Percentiles rank a stretch among this genome's conserved stretches.
Conservation (phyloP, 2,113 vertebrate genomes). For the Machaerirhynchus nigripectus region DNA sequence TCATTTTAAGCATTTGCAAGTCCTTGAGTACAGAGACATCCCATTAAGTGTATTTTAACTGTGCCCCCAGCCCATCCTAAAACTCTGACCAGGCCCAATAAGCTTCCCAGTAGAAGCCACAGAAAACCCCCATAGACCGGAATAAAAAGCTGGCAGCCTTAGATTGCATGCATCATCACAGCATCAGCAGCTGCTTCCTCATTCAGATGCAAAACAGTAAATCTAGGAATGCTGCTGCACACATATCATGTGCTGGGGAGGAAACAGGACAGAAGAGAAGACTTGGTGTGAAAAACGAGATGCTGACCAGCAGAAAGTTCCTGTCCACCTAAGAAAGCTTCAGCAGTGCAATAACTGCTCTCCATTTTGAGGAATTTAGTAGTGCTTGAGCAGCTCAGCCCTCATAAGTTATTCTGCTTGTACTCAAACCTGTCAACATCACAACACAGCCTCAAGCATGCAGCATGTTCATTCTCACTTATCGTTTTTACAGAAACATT, state of each 20-base stretch:
- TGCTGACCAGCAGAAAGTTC: constrained; percentile 57
- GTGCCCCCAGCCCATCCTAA: neutral
- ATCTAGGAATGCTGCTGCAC: constrained; percentile 31
- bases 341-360: neutral
- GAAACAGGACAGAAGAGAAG: constrained; percentile 20
- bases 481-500: neutral
- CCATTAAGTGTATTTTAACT: neutral
- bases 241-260: neutral
- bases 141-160: constrained; percentile 39
- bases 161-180: constrained; percentile 42
- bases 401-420: neutral
- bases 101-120: neutral
- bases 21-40: neutral
- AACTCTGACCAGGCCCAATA: neutral
- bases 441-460: neutral
- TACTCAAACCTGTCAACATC: neutral
- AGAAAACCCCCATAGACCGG: neutral
- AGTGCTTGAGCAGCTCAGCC: neutral
- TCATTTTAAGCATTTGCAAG: neutral
- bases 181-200: constrained; percentile 54
- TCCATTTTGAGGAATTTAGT: neutral
- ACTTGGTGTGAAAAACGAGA: constrained; percentile 41
- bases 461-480: neutral
- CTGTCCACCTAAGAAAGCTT: constrained; percentile 3
- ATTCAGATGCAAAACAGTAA: constrained; percentile 49